phyloP scores from a whole-genome alignment of 2,113 vertebrate species.

The Salvelinus alpinus region DNA sequence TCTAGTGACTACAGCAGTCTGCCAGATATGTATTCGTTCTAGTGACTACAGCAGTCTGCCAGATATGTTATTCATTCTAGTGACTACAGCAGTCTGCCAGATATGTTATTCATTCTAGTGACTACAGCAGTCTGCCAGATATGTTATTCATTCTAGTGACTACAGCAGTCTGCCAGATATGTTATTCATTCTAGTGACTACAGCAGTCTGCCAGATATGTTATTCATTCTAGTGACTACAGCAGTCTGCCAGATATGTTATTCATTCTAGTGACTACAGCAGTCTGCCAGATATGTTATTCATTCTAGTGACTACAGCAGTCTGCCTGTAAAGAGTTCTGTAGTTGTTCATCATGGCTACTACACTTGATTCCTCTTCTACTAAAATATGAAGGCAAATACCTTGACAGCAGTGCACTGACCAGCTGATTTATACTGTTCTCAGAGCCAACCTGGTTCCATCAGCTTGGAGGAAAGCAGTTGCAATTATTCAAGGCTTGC shows the following conservation, averaged over 20 bases:
- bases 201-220: constrained; percentile 10
- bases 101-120: background rate
- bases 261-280: background rate
- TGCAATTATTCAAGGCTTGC: constrained; percentile 18
- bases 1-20: too few species aligned
- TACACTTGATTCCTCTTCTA: too few species aligned
- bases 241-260: constrained; percentile 14
- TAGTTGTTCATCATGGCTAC: too few species aligned
- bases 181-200: background rate
- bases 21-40: constrained; percentile 14
- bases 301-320: background rate
- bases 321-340: too few species aligned
- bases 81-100: background rate
- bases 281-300: constrained; percentile 16
- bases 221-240: background rate
- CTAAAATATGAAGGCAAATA: background rate
- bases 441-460: background rate
- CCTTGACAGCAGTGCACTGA: background rate
- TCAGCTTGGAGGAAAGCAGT: background rate
- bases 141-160: background rate
- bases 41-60: background rate
- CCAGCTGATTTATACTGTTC: background rate
- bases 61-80: constrained; percentile 6
- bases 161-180: constrained; percentile 9
- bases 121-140: constrained; percentile 6